A percentile compares a stretch with the other conserved stretches of the same genome.
phyloP scores from a whole-genome alignment of 1,140 invertebrate species.

The Aphaenogaster ashmeadi region DNA sequence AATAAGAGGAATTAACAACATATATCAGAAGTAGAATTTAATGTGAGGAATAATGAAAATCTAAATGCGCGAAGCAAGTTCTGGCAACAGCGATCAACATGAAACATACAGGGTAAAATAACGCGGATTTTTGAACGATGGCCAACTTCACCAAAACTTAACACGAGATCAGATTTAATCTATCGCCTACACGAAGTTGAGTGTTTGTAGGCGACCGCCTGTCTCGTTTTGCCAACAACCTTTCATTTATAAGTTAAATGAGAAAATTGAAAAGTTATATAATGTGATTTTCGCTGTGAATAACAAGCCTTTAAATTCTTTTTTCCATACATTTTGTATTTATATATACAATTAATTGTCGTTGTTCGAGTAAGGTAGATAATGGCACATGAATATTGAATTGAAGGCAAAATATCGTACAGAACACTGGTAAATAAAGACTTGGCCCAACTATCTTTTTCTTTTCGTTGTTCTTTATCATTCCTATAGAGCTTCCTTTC shows the following conservation, averaged over 20 bases:
- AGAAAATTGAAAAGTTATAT: constrained; percentile 21
- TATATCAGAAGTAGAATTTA: constrained; percentile 10
- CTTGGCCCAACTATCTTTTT: constrained; percentile 46
- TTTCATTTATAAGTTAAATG: not conserved
- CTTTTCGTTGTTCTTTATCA: constrained; percentile 36
- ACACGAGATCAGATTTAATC: constrained; percentile 57
- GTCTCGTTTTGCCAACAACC: constrained; percentile 61
- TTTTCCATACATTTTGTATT: not conserved
- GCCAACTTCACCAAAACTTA: constrained; percentile 61
- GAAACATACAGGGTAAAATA: not conserved
- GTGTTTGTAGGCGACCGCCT: constrained; percentile 49
- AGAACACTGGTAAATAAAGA: constrained; percentile 60
- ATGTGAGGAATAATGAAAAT: not conserved
- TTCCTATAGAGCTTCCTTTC: constrained; percentile 16
- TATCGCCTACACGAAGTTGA: constrained; percentile 36
- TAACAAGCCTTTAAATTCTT: constrained; percentile 22
- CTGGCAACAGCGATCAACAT: not conserved
- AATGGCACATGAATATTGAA: constrained; percentile 31
- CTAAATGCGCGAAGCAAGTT: constrained; percentile 15
- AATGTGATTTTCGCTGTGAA: constrained; percentile 45
- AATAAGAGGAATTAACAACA: constrained; percentile 4
- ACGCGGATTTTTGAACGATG: constrained; percentile 33
- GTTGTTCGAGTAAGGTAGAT: constrained; percentile 50
- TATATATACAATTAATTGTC: constrained; percentile 27
- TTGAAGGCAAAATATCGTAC: constrained; percentile 61